Conservation (phyloP, 2,797 vertebrate genomes). For the Rhabdomys pumilio region DNA sequence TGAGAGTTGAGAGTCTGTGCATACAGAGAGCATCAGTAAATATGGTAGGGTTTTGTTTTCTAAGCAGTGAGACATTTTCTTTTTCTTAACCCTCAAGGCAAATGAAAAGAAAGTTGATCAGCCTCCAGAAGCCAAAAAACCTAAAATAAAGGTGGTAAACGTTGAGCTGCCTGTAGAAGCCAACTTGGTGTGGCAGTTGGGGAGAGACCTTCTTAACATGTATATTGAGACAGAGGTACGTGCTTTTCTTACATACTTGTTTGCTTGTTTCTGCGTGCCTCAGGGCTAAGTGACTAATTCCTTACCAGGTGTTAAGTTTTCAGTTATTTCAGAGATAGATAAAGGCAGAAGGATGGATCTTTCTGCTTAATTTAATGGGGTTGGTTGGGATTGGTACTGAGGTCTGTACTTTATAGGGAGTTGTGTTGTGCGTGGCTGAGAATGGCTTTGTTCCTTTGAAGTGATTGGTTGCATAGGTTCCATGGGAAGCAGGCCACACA, state of each 20-base stretch:
- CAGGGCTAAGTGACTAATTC: background rate
- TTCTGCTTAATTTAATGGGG: background rate
- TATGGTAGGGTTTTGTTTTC: background rate
- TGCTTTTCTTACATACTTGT: background rate
- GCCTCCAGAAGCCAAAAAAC: conserved; percentile 93
- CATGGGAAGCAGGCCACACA: background rate
- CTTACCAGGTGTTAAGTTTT: background rate
- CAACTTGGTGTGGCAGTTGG: conserved; percentile 91
- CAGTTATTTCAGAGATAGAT: background rate
- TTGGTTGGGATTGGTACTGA: background rate
- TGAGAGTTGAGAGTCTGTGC: background rate
- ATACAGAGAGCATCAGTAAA: background rate
- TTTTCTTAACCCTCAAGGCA: conserved; percentile 84
- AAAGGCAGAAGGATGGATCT: background rate
- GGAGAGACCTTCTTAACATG: conserved; percentile 91
- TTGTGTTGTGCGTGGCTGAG: background rate
- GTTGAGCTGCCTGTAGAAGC: conserved; percentile 92
- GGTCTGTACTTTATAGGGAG: background rate
- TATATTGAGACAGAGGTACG: conserved; percentile 93
- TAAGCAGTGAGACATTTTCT: conserved; percentile 46
- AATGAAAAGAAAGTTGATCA: conserved; percentile 91
- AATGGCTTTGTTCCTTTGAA: background rate
- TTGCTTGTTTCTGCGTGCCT: background rate
- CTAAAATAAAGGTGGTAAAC: conserved; percentile 93
- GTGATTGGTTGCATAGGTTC: background rate